Base-by-base conservation (phyloP, 2,113 vertebrate genomes). In the Galemys pyrenaicus region DNA sequence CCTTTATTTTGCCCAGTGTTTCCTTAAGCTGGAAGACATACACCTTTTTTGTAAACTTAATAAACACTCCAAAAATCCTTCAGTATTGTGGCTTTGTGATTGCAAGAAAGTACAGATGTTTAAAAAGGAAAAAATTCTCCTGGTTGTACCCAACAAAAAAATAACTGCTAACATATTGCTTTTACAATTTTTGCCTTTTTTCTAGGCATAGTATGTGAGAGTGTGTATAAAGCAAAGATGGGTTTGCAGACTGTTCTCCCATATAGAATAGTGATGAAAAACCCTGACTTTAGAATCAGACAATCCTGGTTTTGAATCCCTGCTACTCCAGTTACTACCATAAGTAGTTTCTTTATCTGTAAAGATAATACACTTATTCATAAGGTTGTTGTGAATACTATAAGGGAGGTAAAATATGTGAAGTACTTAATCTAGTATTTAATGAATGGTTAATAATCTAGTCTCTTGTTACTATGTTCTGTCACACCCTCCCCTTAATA, bases 141-240 rank as follows among this genome's bases (percentile, higher is more conserved):
- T 49, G 44, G 37, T 70, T 51, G 12, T 81, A 74, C 17, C 2
- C 28, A 20, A 74, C 41, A 81, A 51, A 74, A 78, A 77, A 82
- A 77, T 94, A 94, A 73, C 7, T 67, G 2, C 65, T 83, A 75
- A 15, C 75, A n/a, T n/a, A 85, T 91, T 26, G 13, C 2, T 89
- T 77, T 87, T 71, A 83, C 56, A 17, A 80, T 96, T 88, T 90
- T 44, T 80, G 67, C 6, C 71, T 19, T 82, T 86, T 65, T 58
- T 70, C 10, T 89, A 62, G 20, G 28, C 7, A 49, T 75, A 15
- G 9, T 87, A 32, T 92, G 3, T 78, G 16, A 78, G 35, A 49
- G n/a, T 28, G 3, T n/a, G n/a, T n/a, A 26, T 7, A 17, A 51
- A 17, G 24, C 56, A 60, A 60, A 60, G 6, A 89, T 68, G 44